Evolutionary conservation across 2,797 vertebrate genomes (phyloP), one percentile per base, ranked within the genome.

Genomic region (Anableps anableps): DNA sequence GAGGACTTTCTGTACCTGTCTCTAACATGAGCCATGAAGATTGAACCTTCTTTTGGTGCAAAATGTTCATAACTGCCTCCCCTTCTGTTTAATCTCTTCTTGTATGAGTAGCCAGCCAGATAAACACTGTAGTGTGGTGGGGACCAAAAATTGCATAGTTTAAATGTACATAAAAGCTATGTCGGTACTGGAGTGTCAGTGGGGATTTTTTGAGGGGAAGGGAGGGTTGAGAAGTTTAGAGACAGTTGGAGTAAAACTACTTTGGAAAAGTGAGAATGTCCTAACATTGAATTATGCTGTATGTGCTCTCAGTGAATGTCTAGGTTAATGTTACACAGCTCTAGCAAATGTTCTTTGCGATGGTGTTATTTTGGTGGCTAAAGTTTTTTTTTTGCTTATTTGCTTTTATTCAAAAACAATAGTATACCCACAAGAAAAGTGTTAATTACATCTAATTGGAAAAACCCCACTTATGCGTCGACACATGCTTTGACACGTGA

Each of bases 261-360:
- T 70, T 14, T n/a, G 66, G 34, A 38, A 66, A 66, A 66, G 31
- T 66, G 29, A 68, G 23, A 43, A 45, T n/a, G 38, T 21, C 21
- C 23, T 14, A 70, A 43, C 38, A 26, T 45, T 43, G 23, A 43
- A 70, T 29, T 53, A 29, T 51, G 4, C 19, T 80, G 47, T 53
- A 75, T 78, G 31, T 75, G n/a, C 72, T 51, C 34, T 76, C 45
- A 78, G 79, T 80, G 26, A 72, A 68, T 80, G 58, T 81, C 77
- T 78, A 79, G 66, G 66, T 70, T 43, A 45, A 70, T 66, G 17
- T 36, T 38, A 36, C 1, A 64, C 60, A 19, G 34, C 36, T 36
- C 21, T 36, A 4, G 5, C 62, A 36, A 36, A 64, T 64, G 19
- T 36, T 21, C 5, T 64, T 64, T 64, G 19, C 62, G 36, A 10